phyloP scores from a whole-genome alignment of 30 jellyfish, hydroid and myxozoan genomes.

The Phacellophora camtschatica region DNA sequence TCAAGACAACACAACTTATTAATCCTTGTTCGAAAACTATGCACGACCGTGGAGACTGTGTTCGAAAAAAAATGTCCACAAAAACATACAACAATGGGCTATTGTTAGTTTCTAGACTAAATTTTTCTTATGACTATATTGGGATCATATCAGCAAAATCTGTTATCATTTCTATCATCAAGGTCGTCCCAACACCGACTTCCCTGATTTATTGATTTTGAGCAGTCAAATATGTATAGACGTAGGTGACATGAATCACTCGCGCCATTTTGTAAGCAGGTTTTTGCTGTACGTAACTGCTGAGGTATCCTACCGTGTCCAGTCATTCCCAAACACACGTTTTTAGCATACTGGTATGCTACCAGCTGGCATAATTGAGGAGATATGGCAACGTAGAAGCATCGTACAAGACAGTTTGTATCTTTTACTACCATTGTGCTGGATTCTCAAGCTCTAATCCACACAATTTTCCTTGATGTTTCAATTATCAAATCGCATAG shows the following conservation, averaged over 20 bases:
- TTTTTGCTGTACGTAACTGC: constrained; percentile 2
- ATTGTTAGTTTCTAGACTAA: too few species aligned
- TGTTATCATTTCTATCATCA: not conserved
- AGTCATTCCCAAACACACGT: not conserved
- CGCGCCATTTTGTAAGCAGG: not conserved
- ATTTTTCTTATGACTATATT: not conserved
- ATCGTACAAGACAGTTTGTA: too few species aligned
- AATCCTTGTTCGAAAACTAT: too few species aligned
- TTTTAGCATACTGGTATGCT: constrained; percentile 14
- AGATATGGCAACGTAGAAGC: too few species aligned
- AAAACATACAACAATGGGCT: too few species aligned
- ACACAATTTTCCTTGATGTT: too few species aligned
- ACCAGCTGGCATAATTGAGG: not conserved
- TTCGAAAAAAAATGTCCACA: too few species aligned
- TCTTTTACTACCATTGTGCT: too few species aligned
- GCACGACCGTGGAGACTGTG: too few species aligned
- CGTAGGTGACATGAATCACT: constrained; percentile 28
- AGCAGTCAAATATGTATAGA: not conserved
- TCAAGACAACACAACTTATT: too few species aligned
- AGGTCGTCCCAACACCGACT: not conserved
- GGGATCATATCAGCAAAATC: not conserved
- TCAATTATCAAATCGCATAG: too few species aligned
- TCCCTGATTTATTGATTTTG: not conserved
- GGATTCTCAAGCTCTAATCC: too few species aligned
- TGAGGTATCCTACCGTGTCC: not conserved